Conservation (phyloP, 2,888 invertebrate genomes). For the Campoplex capitator region DNA sequence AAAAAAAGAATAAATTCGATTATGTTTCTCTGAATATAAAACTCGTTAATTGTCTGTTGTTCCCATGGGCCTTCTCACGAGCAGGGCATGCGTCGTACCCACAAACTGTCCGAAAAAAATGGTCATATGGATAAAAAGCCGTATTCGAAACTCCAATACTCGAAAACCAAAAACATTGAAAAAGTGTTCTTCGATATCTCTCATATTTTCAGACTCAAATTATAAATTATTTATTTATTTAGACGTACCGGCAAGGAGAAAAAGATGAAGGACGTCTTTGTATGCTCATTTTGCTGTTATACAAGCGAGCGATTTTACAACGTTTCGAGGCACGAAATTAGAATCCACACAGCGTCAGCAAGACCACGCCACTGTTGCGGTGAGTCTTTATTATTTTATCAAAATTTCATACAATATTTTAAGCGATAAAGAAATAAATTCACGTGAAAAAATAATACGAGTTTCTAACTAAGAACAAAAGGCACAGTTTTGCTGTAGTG, state of each 20-base stretch:
- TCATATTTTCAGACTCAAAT: too few relatives aligned
- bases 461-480: too few relatives aligned
- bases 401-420: too few relatives aligned
- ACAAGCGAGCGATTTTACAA: conserved; percentile 73
- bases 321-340: conserved; percentile 71
- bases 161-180: too few relatives aligned
- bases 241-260: background rate
- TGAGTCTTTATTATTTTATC: conserved; percentile 63
- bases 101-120: too few relatives aligned
- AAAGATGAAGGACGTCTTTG: background rate
- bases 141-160: background rate
- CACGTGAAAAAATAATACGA: too few relatives aligned
- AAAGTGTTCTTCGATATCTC: too few relatives aligned
- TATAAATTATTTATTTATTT: background rate
- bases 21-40: background rate
- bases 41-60: background rate
- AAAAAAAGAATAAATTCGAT: background rate
- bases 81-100: too few relatives aligned
- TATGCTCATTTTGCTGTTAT: conserved; percentile 73
- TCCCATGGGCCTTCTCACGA: too few relatives aligned
- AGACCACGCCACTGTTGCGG: conserved; percentile 71
- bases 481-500: too few relatives aligned
- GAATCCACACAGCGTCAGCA: conserved; percentile 72
- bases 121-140: too few relatives aligned
- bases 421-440: too few relatives aligned